Conservation (phyloP, 2,797 vertebrate species). For the Amphiprion clarkii region DNA sequence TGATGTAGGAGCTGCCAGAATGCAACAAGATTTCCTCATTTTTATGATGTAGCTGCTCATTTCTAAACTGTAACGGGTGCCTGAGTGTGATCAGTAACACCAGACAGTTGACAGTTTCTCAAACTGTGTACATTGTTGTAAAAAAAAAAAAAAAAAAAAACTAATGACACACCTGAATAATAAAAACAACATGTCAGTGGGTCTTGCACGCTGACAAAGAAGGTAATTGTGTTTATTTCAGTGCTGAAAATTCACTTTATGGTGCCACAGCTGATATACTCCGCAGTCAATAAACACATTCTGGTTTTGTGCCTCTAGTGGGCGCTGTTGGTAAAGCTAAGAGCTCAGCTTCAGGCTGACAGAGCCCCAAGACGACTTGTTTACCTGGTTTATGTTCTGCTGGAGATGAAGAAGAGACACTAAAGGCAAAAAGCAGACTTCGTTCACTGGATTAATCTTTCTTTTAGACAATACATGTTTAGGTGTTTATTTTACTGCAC, state of each 20-base stretch:
- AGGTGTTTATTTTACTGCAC: too few species aligned
- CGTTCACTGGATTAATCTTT: too few species aligned
- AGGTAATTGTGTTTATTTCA: slow-evolving; percentile 5
- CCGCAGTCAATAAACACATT: not conserved
- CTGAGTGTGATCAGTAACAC: slow-evolving; percentile 45
- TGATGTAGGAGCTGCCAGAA: slow-evolving; percentile 37
- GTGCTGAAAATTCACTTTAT: not conserved
- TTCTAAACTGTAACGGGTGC: slow-evolving; percentile 44
- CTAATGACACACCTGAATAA: slow-evolving; percentile 52
- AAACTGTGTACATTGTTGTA: slow-evolving; percentile 59
- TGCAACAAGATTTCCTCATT: slow-evolving; percentile 30
- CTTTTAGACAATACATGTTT: too few species aligned
- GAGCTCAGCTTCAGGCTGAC: not conserved
- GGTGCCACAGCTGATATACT: not conserved
- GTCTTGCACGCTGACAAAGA: slow-evolving; percentile 4
- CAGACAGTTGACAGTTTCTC: slow-evolving; percentile 43
- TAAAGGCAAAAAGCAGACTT: too few species aligned
- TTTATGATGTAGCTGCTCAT: slow-evolving; percentile 14
- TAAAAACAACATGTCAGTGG: slow-evolving; percentile 12
- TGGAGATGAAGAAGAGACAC: slow-evolving; percentile 5
- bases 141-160: slow-evolving; percentile 2
- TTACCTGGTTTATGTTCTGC: not conserved
- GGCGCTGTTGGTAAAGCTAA: slow-evolving; percentile 70
- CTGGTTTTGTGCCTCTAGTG: slow-evolving; percentile 67
- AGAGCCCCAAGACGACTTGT: not conserved